These are phyloP conservation scores for Platyscapa corneri DNA, from an alignment of 1,140 invertebrate species.

Conservation along the genomic window DNA sequence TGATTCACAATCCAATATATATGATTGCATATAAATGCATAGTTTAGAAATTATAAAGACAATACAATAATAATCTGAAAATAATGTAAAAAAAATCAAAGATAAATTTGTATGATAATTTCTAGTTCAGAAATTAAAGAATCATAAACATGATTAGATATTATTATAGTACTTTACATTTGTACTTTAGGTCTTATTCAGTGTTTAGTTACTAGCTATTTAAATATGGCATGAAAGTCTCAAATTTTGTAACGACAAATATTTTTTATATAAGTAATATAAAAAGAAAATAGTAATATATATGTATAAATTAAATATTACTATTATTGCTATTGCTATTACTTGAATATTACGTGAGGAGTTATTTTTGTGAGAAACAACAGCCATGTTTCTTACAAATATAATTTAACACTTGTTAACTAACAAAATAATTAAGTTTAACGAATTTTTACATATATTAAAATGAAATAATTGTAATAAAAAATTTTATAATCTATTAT, in stretches of 20 bases:
- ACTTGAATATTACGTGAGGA: neutral
- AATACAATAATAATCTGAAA: too few relatives aligned
- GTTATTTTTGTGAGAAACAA: constrained; percentile 53
- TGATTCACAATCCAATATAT: too few relatives aligned
- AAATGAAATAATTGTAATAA: neutral
- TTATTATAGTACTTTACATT: neutral
- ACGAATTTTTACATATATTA: neutral
- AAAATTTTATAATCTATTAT: neutral
- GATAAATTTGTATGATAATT: neutral
- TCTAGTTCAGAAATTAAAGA: neutral
- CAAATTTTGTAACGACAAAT: neutral
- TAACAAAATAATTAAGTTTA: neutral
- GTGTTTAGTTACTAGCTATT: neutral
- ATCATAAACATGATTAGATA: neutral
- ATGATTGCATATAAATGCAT: neutral
- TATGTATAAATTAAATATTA: neutral
- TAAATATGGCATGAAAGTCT: neutral
- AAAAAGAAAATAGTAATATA: constrained; percentile 14
- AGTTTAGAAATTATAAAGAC: neutral
- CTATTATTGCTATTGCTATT: neutral
- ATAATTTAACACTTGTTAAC: neutral
- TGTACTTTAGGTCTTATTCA: neutral
- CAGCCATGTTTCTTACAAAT: constrained; percentile 63
- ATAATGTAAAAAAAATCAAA: neutral
- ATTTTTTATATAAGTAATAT: constrained; percentile 15